These are phyloP conservation scores for Darevskia nairensis DNA, from an alignment of 2,797 vertebrate genomes.

Conservation along the genomic window DNA sequence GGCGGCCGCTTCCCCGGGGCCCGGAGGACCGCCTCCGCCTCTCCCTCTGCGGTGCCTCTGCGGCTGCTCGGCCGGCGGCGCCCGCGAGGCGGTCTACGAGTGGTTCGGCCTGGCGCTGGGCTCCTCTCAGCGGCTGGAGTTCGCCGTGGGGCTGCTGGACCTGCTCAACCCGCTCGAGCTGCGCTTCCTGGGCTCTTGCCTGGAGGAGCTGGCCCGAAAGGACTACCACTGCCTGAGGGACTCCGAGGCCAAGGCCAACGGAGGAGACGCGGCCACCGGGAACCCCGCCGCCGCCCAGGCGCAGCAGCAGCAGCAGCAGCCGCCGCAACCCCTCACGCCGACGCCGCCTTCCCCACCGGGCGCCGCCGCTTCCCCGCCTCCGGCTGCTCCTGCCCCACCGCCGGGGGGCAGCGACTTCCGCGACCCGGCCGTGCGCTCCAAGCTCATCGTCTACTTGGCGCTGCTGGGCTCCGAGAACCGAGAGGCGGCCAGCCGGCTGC, in stretches of 20 bases:
- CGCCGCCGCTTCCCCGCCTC: not conserved
- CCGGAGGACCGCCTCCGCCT: slow-evolving; percentile 47
- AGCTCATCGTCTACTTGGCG: slow-evolving; percentile 90
- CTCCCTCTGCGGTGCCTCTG: slow-evolving; percentile 46
- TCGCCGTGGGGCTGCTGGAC: slow-evolving; percentile 92
- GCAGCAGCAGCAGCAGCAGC: not conserved
- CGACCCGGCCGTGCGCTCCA: slow-evolving; percentile 88
- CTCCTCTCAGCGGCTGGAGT: slow-evolving; percentile 90
- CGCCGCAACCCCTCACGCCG: not conserved
- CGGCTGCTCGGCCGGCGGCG: slow-evolving; percentile 43
- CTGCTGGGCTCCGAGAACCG: slow-evolving; percentile 92
- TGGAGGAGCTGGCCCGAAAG: slow-evolving; percentile 89
- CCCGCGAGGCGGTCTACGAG: slow-evolving; percentile 87
- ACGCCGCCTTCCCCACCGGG: slow-evolving; percentile 53
- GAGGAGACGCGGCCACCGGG: slow-evolving; percentile 61
- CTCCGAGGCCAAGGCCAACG: slow-evolving; percentile 87
- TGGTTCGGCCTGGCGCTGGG: slow-evolving; percentile 92
- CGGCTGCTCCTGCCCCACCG: not conserved
- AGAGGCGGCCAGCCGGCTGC: slow-evolving; percentile 90
- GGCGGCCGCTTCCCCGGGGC: slow-evolving; percentile 55
- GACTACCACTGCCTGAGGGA: slow-evolving; percentile 89
- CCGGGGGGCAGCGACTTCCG: slow-evolving; percentile 81
- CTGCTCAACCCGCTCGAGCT: slow-evolving; percentile 93
- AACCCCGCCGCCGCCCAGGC: slow-evolving; percentile 56
- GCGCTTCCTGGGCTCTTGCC: slow-evolving; percentile 88